Base-by-base conservation (phyloP, 2,113 vertebrate genomes). In the Oreotrochilus melanogaster region DNA sequence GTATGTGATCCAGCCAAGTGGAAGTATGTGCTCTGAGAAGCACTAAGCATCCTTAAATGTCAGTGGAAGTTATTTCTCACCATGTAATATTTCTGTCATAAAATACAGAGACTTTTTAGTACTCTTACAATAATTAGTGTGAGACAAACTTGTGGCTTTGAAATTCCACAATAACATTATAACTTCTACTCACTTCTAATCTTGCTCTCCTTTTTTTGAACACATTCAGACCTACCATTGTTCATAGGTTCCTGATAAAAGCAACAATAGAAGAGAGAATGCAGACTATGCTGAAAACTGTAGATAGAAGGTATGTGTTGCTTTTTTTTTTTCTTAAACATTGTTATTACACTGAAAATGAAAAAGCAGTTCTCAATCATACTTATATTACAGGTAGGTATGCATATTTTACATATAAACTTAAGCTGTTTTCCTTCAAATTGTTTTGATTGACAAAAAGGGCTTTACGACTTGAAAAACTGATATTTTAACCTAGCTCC, bases 211-310 rank as follows among this genome's bases (percentile, higher is more conserved):
- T 67, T 93, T 97, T 69, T 96, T 74, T 88, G 4, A 92, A 92
- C 81, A 57, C 83, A 69, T 96, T 89, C 94, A 99, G 99, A 83
- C 97, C 99, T n/a, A 99, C 99, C 4, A 99, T 99, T 95, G 99
- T 99, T 75, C 99, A 99, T 97, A 98, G 99, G 86, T 99, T 99
- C 97, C 97, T 99, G 88, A 99, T 99, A 96, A 99, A 99, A 97
- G 99, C 99, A 72, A 99, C 99, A 31, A 99, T 99, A 93, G 99
- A 99, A 96, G 99, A 99, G 93, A 97, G 99, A 95, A 99, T 99
- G 99, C 99, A 99, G 93, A 98, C 98, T 13, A 99, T 99, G 99
- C 84, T 99, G 95, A 99, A 99, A 97, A 99, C 99, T 27, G 99
- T 98, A 22, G 99, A 99, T 84, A 99, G 98, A 93, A 99, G 98